Evolutionary conservation across 2,113 vertebrate genomes (phyloP).

Genomic region (Sander lucioperca): DNA sequence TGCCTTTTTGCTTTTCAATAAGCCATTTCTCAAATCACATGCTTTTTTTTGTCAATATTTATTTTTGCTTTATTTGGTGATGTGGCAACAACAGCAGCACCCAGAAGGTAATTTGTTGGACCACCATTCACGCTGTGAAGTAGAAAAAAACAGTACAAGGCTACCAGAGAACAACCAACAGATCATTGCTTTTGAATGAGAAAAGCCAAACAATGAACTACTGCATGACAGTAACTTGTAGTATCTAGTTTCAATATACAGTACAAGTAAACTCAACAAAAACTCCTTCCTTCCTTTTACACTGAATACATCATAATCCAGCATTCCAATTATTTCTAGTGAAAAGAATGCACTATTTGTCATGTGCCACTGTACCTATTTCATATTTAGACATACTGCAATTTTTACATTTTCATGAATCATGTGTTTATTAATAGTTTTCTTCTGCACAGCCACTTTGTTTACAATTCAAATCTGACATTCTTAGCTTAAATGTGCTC

Average conservation of each 20-base stretch:
- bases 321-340: slow-evolving; percentile 40
- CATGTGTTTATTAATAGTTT: slow-evolving; percentile 28
- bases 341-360: slow-evolving; percentile 43
- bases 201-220: slow-evolving; percentile 75
- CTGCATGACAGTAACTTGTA: slow-evolving; percentile 72
- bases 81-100: slow-evolving; percentile 59
- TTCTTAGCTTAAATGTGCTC: slow-evolving; percentile 38
- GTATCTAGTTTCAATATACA: slow-evolving; percentile 64
- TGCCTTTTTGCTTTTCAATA: neutral
- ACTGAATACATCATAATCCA: slow-evolving; percentile 57
- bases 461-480: slow-evolving; percentile 44
- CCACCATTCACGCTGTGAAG: slow-evolving; percentile 62
- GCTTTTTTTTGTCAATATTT: slow-evolving; percentile 41
- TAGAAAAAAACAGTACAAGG: slow-evolving; percentile 71
- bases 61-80: slow-evolving; percentile 68
- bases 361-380: slow-evolving; percentile 34
- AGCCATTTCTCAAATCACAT: neutral
- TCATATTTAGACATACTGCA: slow-evolving; percentile 41
- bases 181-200: slow-evolving; percentile 64
- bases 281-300: slow-evolving; percentile 21
- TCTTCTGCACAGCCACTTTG: slow-evolving; percentile 33
- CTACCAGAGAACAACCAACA: slow-evolving; percentile 62
- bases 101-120: slow-evolving; percentile 59
- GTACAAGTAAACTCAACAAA: slow-evolving; percentile 53
- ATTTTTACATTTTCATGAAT: slow-evolving; percentile 49